These are phyloP conservation scores for Folsomia candida DNA, from an alignment of 2,888 invertebrate genomes.

Conservation along the genomic window DNA sequence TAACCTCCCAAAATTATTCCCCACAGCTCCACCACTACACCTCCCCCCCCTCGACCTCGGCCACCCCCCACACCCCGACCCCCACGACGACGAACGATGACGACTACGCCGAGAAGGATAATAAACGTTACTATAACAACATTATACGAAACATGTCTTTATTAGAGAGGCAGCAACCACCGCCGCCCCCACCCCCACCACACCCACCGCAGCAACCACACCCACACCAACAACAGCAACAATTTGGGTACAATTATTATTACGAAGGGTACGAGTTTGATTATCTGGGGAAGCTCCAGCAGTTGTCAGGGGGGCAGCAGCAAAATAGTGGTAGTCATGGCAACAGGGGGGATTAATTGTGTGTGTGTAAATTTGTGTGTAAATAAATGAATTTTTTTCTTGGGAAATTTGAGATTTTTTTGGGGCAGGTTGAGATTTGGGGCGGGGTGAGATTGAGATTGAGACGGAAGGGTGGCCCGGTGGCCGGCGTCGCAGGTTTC, in stretches of 20 bases:
- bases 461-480: no score
- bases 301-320: background rate
- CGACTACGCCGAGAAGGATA: background rate
- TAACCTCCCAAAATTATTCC: background rate
- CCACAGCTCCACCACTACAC: background rate
- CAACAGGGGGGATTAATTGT: no score
- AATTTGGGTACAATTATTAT: background rate
- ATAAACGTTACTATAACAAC: background rate
- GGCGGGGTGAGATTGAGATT: no score
- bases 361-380: no score
- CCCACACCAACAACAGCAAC: no score
- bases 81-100: background rate
- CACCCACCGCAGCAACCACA: no score
- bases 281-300: background rate
- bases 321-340: background rate
- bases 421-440: no score
- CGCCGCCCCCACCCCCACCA: background rate
- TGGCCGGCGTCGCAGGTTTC: no score
- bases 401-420: no score
- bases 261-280: background rate
- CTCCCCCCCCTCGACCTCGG: background rate
- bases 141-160: background rate
- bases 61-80: background rate
- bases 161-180: background rate
- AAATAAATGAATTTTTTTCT: no score